Evolutionary conservation across 30 jellyfish, hydroid and myxozoan genomes (phyloP), one percentile per base, ranked within the genome.

Genomic region (Chironex yamaguchii): DNA sequence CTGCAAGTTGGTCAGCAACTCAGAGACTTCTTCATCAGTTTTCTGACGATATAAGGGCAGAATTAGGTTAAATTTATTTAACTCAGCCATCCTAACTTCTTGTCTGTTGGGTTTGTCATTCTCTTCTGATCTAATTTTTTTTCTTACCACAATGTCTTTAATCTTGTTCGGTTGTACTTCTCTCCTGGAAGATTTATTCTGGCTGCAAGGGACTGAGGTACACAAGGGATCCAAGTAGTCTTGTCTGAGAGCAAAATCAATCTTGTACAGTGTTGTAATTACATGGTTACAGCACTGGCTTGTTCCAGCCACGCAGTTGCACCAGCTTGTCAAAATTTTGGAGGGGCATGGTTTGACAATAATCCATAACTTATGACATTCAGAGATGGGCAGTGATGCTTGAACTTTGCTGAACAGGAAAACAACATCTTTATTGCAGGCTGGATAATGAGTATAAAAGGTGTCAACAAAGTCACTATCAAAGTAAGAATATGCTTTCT

Each of bases 251-350:
- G 88, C 86, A 62, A 28, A 29, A 33, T 79, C 75, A 14, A 79
- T 54, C 25, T 81, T 67, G 30, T 36, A 64, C 6, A 81, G 87
- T 30, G 67, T 34, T 22, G 92, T 77, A 0, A 67, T 67, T 20
- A 81, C 88, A 67, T 67, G 92, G 62, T 81, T 81, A 76, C 92
- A 81, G 30, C 62, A 33, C 4, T 64, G 67, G 67, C 89, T 62
- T 20, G 87, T 31, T 26, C 92, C 89, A 6, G 90, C 90, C 33
- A 63, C 63, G 29, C 90, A 79, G 23, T 87, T 21, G 34, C 90
- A 79, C 32, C 71, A 58, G 21, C 75, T 14, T 62, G 90, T 28
- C 48, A 79, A 28, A 14, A 62, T 79, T 3, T 34, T 42, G 48
- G 25, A 71, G 23, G 85, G 53, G 29, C 29, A 28, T 27, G 35